phyloP scores from a whole-genome alignment of 2,113 vertebrate genomes.

The Prietella phreatophila region DNA sequence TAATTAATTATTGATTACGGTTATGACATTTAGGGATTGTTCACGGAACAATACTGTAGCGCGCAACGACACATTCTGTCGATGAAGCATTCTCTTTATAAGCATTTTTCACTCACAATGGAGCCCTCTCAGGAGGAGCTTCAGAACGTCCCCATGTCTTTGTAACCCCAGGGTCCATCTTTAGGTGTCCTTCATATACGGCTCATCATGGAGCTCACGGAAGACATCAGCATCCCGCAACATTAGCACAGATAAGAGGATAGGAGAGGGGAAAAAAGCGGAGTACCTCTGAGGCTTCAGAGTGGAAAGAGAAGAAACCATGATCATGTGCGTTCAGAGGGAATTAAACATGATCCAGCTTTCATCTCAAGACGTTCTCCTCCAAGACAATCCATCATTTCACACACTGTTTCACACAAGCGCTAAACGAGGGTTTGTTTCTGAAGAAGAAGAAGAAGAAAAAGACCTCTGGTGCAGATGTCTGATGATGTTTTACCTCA shows the following conservation, averaged over 20 bases:
- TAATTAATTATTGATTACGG: conserved; percentile 38
- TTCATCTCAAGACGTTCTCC: conserved; percentile 30
- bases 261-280: conserved; percentile 19
- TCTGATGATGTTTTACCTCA: background rate
- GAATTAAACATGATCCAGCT: conserved; percentile 20
- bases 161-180: conserved; percentile 44
- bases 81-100: background rate
- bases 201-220: conserved; percentile 36
- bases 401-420: background rate
- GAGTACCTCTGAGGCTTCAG: conserved; percentile 29
- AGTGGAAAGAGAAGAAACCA: conserved; percentile 15
- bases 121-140: conserved; percentile 34
- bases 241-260: conserved; percentile 29
- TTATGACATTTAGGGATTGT: conserved; percentile 32
- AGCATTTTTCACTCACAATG: conserved; percentile 9
- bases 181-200: conserved; percentile 29
- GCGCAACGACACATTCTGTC: background rate
- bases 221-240: conserved; percentile 34
- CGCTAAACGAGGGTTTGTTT: background rate
- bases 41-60: background rate
- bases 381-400: conserved; percentile 28
- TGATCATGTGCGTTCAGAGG: conserved; percentile 10
- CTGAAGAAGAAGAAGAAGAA: background rate
- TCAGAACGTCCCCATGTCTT: conserved; percentile 15
- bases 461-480: background rate